phyloP scores from a whole-genome alignment of 1,140 invertebrate species.

The Caenorhabditis latens region DNA sequence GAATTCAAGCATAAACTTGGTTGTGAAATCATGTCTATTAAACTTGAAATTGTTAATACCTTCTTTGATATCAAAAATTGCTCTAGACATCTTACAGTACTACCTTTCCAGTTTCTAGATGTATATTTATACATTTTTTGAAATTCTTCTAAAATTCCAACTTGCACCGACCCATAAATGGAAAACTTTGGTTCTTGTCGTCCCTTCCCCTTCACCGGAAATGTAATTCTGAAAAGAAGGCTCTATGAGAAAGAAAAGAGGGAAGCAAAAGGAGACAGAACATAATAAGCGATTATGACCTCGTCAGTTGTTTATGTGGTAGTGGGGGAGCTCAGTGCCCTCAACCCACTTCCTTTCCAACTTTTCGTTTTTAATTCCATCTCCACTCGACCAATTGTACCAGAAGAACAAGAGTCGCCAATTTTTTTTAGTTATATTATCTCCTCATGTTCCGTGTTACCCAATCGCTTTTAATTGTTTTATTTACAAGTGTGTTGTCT shows the following conservation, averaged over 20 bases:
- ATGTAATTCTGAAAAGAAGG: conserved; percentile 41
- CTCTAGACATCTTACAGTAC: too few species aligned
- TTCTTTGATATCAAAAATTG: too few species aligned
- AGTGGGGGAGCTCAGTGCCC: conserved; percentile 29
- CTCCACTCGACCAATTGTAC: not conserved
- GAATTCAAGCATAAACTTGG: too few species aligned
- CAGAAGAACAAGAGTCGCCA: conserved; percentile 10
- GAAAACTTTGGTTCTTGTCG: not conserved
- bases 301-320: conserved; percentile 52
- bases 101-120: too few species aligned
- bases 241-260: not conserved
- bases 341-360: conserved; percentile 32
- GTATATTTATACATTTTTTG: too few species aligned
- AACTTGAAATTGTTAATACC: too few species aligned
- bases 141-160: too few species aligned
- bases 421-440: not conserved
- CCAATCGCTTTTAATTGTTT: conserved; percentile 49
- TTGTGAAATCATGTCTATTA: too few species aligned
- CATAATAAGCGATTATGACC: conserved; percentile 53
- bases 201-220: not conserved
- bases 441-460: conserved; percentile 16
- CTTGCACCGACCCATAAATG: too few species aligned
- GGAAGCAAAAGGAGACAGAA: conserved; percentile 40
- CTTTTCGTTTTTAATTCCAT: conserved; percentile 43
- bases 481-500: conserved; percentile 45